Base-by-base conservation (phyloP, 2,113 vertebrate genomes). In the Oreochromis aureus region DNA sequence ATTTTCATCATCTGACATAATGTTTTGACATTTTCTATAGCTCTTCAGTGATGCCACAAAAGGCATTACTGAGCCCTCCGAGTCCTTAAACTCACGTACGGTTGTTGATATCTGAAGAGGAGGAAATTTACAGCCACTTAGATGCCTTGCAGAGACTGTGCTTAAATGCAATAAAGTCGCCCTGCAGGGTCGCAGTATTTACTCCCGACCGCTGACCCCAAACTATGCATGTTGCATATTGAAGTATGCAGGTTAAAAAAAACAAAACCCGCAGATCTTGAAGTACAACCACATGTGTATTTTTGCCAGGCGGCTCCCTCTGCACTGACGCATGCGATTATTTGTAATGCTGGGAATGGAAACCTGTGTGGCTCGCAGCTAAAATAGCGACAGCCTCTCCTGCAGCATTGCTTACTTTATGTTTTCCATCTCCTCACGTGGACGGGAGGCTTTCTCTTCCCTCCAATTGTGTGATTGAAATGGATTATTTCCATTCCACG, bases 401-500 rank as follows among this genome's bases (percentile, higher is more conserved):
- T 81, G 82, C 71, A 87, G 80, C 73, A 44, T 61, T 4, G 79
- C 69, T 94, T 85, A 6, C 79, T 82, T 44, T 78, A 34, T 87
- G 84, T 87, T 92, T 93, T 88, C 51, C 58, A 59, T 88, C 61
- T 83, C 76, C 46, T 58, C 86, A 84, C 79, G 85, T 87, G 86
- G 82, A 87, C 73, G 41, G 81, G 80, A 91, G 91, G 83, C 84
- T 87, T 86, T 86, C 54, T 86, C 56, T 69, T 79, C 86, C 87
- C 80, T 87, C 66, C 85, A 83, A 81, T 87, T 83, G 71, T 86
- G 58, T 59, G 86, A 90, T 61, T 82, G 82, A 86, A 79, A 87
- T 84, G 86, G 84, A 93, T 92, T 30, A 91, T 91, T 89, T 92
- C 82, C 82, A 55, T 88, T 81, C 66, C 66, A 82, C 69, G 79